Conservation (phyloP, 2,113 vertebrate genomes). For the Nannospalax galili region DNA sequence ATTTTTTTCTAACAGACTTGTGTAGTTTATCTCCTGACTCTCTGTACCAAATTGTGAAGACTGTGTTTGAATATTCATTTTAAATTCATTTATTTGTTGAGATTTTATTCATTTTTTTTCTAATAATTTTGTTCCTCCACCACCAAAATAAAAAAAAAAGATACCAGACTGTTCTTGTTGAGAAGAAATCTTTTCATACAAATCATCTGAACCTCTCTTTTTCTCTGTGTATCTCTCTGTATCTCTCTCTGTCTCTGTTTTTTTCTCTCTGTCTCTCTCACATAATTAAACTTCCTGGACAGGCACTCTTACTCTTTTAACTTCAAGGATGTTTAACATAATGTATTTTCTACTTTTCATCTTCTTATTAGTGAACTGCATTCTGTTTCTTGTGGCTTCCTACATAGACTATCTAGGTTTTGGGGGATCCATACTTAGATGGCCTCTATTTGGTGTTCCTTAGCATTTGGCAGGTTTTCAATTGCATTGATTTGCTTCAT, state of each 20-base stretch:
- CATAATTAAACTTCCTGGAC: too few species aligned
- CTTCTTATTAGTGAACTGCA: not conserved
- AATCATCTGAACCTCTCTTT: too few species aligned
- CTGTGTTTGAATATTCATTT: not conserved
- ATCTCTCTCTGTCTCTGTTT: not conserved
- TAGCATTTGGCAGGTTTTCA: slow-evolving; percentile 50
- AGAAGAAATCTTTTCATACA: slow-evolving; percentile 11
- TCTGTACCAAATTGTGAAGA: not conserved
- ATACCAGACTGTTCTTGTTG: not conserved
- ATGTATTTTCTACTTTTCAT: not conserved
- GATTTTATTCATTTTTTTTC: not conserved
- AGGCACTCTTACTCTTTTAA: not conserved
- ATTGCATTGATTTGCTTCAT: slow-evolving; percentile 43
- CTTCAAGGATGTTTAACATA: not conserved
- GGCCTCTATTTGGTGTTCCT: slow-evolving; percentile 5
- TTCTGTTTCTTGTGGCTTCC: not conserved
- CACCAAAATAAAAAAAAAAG: not conserved
- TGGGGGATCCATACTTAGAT: not conserved
- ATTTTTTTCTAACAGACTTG: slow-evolving; percentile 1
- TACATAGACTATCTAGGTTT: not conserved
- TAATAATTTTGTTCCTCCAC: not conserved
- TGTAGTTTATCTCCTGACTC: not conserved
- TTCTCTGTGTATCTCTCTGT: too few species aligned
- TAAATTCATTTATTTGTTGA: too few species aligned
- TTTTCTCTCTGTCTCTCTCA: too few species aligned